These are phyloP conservation scores for Galagoides demidoff DNA, from an alignment of 2,797 vertebrate species.

Conservation along the genomic window DNA sequence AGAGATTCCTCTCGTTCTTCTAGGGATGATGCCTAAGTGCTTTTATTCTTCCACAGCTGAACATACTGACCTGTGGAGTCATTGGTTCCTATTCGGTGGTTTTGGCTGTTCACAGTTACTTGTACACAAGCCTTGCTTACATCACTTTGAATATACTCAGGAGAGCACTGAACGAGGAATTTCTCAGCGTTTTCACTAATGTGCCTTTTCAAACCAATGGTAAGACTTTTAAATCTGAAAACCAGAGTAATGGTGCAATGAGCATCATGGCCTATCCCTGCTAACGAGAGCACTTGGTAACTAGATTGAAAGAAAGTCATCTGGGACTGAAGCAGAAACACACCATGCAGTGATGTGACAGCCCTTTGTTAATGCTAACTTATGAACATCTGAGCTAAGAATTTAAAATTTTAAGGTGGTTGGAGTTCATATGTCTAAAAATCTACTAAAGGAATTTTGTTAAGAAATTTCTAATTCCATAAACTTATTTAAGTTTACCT, in stretches of 20 bases:
- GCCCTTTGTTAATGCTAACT: background rate
- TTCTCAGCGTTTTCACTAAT: constrained; percentile 89
- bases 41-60: constrained; percentile 88
- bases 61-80: constrained; percentile 92
- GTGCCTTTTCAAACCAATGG: constrained; percentile 94
- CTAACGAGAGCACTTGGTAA: background rate
- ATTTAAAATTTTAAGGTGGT: background rate
- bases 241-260: background rate
- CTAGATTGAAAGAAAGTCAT: background rate
- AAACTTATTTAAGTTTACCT: background rate
- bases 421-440: constrained; percentile 27
- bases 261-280: background rate
- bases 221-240: constrained; percentile 85
- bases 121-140: constrained; percentile 94
- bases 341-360: background rate
- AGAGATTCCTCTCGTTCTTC: background rate
- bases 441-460: background rate
- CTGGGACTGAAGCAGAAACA: background rate
- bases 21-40: background rate
- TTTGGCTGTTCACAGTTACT: constrained; percentile 91
- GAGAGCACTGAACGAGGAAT: constrained; percentile 91
- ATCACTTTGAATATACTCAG: constrained; percentile 94
- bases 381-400: background rate
- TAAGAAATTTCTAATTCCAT: no score
- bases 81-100: constrained; percentile 92